A percentile compares a stretch with the other conserved stretches of the same genome.
Evolutionary conservation across 92 coral and sea anemone genomes (phyloP).

Genomic region (Epizoanthus ramosus): DNA sequence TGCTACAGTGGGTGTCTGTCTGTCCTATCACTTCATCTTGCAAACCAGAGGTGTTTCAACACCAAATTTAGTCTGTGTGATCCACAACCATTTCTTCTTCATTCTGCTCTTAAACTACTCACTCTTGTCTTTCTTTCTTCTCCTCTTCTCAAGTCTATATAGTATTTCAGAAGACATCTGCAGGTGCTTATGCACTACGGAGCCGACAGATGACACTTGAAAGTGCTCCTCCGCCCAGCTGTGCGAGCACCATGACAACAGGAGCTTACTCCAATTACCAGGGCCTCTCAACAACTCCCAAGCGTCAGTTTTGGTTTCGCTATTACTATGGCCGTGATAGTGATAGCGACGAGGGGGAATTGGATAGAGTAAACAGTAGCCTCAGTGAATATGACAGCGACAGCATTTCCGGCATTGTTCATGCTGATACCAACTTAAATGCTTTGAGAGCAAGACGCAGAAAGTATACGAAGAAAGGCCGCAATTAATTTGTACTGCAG

Average conservation of each 20-base stretch:
- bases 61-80: not conserved
- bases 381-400: slow-evolving; percentile 5
- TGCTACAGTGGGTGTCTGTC: too few relatives aligned
- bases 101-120: not conserved
- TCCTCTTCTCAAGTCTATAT: slow-evolving; percentile 9
- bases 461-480: too few relatives aligned
- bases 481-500: too few relatives aligned
- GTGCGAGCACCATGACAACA: slow-evolving; percentile 42
- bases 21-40: not conserved
- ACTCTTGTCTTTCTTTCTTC: slow-evolving; percentile 12
- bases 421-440: not conserved
- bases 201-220: slow-evolving; percentile 1
- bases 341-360: slow-evolving; percentile 26
- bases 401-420: not conserved
- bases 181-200: slow-evolving; percentile 1
- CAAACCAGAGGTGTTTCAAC: not conserved
- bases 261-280: slow-evolving; percentile 55
- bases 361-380: slow-evolving; percentile 21
- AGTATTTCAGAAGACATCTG: slow-evolving; percentile 1
- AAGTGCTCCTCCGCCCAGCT: slow-evolving; percentile 2
- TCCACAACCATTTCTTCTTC: not conserved
- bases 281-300: slow-evolving; percentile 65
- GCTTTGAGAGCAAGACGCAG: too few relatives aligned
- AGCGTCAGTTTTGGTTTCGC: slow-evolving; percentile 59
- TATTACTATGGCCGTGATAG: slow-evolving; percentile 50